phyloP scores from a whole-genome alignment of 92 coral and sea anemone species.

The Nematostella vectensis region DNA sequence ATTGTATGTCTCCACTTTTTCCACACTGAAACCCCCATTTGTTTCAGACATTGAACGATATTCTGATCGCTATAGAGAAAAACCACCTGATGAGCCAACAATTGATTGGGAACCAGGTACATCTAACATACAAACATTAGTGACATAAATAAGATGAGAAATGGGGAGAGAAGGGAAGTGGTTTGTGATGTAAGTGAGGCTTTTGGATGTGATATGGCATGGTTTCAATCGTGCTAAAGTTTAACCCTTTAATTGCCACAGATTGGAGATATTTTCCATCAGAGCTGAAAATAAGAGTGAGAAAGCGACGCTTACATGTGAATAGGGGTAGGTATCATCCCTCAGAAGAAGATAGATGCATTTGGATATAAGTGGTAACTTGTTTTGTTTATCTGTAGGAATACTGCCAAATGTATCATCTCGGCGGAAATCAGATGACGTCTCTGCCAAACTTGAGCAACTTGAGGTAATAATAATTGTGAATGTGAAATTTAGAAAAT shows the following conservation, averaged over 20 bases:
- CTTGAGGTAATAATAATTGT: neutral
- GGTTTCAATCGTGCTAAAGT: too few relatives aligned
- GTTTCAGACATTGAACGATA: constrained; percentile 75
- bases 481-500: too few relatives aligned
- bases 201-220: too few relatives aligned
- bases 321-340: constrained; percentile 16
- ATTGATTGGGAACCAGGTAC: constrained; percentile 83
- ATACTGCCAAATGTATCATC: neutral
- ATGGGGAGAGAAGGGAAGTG: too few relatives aligned
- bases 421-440: neutral
- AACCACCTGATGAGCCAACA: constrained; percentile 26
- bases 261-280: constrained; percentile 84
- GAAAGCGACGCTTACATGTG: constrained; percentile 23
- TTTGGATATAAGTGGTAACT: neutral
- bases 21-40: too few relatives aligned
- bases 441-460: neutral
- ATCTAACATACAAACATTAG: too few relatives aligned
- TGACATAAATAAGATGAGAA: too few relatives aligned
- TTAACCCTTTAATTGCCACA: too few relatives aligned
- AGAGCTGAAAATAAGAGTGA: constrained; percentile 69
- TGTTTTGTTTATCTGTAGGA: neutral
- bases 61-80: constrained; percentile 77
- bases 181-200: too few relatives aligned
- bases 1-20: too few relatives aligned
- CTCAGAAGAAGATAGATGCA: neutral